These are phyloP conservation scores for Dendrocincla fuliginosa DNA, from an alignment of 2,797 vertebrate genomes.

Conservation along the genomic window DNA sequence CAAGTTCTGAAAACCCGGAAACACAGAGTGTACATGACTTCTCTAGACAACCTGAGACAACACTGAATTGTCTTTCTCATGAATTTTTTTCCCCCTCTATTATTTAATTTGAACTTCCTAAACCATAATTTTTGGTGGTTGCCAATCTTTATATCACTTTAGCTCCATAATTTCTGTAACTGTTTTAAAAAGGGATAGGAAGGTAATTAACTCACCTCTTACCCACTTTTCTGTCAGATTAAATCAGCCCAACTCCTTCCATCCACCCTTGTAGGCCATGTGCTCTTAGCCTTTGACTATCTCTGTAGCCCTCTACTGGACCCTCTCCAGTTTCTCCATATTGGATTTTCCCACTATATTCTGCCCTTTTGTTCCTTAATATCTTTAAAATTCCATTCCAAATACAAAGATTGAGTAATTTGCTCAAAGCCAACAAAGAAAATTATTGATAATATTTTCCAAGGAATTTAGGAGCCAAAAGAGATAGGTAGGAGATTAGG, in stretches of 20 bases:
- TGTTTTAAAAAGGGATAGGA: background rate
- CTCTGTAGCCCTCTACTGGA: background rate
- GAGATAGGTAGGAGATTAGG: background rate
- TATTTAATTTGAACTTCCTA: background rate
- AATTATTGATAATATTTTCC: background rate
- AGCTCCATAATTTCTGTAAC: background rate
- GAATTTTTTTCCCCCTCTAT: background rate
- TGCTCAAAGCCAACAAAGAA: background rate
- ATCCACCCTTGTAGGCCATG: background rate
- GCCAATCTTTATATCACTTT: background rate
- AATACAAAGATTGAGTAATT: background rate
- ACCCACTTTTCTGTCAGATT: background rate
- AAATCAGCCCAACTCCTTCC: background rate
- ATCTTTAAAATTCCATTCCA: background rate
- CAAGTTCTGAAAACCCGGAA: background rate
- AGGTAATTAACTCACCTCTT: background rate
- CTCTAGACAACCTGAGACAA: background rate
- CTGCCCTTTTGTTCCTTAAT: background rate
- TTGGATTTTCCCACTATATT: background rate
- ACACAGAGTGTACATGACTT: background rate
- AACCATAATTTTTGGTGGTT: background rate
- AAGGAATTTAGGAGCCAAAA: background rate
- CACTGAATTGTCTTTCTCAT: background rate
- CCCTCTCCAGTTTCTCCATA: background rate
- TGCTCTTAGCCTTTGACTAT: background rate